These are phyloP conservation scores for Mola mola DNA, from an alignment of 2,113 vertebrate species.

Conservation along the genomic window DNA sequence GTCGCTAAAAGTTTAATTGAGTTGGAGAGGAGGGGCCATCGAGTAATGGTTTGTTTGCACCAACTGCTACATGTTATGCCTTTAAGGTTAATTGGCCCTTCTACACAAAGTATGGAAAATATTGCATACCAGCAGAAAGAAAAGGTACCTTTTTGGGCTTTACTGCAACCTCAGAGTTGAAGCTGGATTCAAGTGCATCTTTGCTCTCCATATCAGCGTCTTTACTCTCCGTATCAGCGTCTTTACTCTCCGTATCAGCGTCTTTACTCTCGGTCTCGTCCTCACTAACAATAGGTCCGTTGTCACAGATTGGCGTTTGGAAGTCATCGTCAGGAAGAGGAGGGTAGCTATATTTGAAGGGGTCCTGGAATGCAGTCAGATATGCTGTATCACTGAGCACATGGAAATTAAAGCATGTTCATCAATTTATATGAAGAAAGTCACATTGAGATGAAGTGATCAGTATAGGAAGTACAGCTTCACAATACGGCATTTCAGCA, in stretches of 20 bases:
- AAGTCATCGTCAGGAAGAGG: conserved; percentile 97
- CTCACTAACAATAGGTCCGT: conserved; percentile 90
- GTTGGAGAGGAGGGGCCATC: too few species aligned
- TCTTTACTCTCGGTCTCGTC: conserved; percentile 93
- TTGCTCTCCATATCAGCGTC: too few species aligned
- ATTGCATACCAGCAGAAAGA: not conserved
- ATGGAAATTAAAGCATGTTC: not conserved
- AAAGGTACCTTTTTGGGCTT: conserved; percentile 90
- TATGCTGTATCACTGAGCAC: conserved; percentile 2
- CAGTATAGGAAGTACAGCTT: too few species aligned
- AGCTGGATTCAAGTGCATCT: conserved; percentile 85
- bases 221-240: too few species aligned
- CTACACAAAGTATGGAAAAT: too few species aligned
- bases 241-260: conserved; percentile 84
- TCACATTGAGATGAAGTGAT: not conserved
- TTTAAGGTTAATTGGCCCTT: too few species aligned
- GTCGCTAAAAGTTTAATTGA: too few species aligned
- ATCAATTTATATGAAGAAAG: not conserved
- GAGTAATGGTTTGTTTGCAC: too few species aligned
- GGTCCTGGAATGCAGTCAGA: conserved; percentile 82
- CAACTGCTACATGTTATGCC: too few species aligned
- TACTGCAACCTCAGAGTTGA: conserved; percentile 82
- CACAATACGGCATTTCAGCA: too few species aligned
- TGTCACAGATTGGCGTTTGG: conserved; percentile 94
- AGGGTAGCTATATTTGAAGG: conserved; percentile 97